A percentile compares a stretch with the other conserved stretches of the same genome.
Conservation (phyloP, 2,113 vertebrate species). For the Bambusicola thoracicus region DNA sequence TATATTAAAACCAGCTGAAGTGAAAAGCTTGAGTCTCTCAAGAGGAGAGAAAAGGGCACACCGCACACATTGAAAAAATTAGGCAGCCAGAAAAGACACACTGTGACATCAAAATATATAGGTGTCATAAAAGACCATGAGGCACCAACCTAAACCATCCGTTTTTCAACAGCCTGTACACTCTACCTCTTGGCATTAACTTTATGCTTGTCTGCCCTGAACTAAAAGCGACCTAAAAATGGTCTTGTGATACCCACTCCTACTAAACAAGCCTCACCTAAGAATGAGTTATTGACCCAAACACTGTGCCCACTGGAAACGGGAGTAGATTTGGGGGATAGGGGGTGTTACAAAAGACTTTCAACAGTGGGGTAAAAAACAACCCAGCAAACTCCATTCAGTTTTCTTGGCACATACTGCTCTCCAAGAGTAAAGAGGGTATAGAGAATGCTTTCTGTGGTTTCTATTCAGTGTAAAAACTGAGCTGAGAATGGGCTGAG, state of each 20-base stretch:
- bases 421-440: background rate
- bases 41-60: background rate
- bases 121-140: background rate
- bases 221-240: background rate
- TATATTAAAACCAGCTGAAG: background rate
- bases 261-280: background rate
- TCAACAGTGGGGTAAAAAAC: background rate
- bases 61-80: background rate
- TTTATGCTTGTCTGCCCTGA: background rate
- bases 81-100: background rate
- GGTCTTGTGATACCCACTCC: background rate
- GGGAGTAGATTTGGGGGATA: background rate
- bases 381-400: background rate
- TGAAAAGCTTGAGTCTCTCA: background rate
- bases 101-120: background rate
- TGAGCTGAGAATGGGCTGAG: background rate
- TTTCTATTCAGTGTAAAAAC: background rate
- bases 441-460: background rate
- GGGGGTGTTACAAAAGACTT: background rate
- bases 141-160: background rate
- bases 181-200: background rate
- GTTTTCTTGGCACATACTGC: background rate
- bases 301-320: fast-evolving
- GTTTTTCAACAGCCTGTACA: background rate
- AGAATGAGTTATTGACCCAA: fast-evolving